Evolutionary conservation across 1,140 invertebrate genomes (phyloP).

Genomic region (Nixonia krombeini): DNA sequence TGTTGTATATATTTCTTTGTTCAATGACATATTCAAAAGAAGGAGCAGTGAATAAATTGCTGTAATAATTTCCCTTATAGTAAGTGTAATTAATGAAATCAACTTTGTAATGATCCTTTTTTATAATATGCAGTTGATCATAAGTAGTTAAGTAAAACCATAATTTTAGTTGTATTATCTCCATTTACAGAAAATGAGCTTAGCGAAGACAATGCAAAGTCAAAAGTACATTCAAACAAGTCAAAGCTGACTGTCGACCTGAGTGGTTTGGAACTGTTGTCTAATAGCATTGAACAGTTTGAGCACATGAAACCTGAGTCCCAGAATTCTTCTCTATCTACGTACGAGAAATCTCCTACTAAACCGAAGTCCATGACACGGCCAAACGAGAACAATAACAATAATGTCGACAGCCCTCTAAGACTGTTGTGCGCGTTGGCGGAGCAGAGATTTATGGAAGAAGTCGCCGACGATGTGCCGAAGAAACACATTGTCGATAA

Average conservation of each 20-base stretch:
- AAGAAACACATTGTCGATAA: slow-evolving; percentile 40
- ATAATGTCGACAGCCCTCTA: slow-evolving; percentile 78
- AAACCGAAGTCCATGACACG: slow-evolving; percentile 45
- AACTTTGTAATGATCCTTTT: no score
- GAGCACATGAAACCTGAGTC: slow-evolving; percentile 66
- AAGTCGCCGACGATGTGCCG: slow-evolving; percentile 71
- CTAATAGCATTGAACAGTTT: slow-evolving; percentile 85
- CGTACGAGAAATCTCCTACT: slow-evolving; percentile 42
- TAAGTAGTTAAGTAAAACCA: no score
- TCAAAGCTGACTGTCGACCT: slow-evolving; percentile 75
- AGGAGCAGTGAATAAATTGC: no score
- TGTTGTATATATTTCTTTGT: no score
- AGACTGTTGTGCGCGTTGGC: slow-evolving; percentile 87
- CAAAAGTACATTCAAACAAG: slow-evolving; percentile 4
- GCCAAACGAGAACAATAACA: slow-evolving; percentile 61
- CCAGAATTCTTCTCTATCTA: slow-evolving; percentile 3
- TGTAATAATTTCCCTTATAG: no score
- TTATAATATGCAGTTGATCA: not conserved
- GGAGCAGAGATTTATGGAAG: slow-evolving; percentile 86
- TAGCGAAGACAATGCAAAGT: not conserved
- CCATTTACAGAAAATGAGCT: slow-evolving; percentile 1
- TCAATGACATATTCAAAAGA: no score
- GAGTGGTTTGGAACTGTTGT: slow-evolving; percentile 84
- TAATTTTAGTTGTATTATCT: no score
- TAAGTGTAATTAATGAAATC: no score